Evolutionary conservation across 2,888 invertebrate genomes (phyloP).

Genomic region (Cyrtodaria siliqua): DNA sequence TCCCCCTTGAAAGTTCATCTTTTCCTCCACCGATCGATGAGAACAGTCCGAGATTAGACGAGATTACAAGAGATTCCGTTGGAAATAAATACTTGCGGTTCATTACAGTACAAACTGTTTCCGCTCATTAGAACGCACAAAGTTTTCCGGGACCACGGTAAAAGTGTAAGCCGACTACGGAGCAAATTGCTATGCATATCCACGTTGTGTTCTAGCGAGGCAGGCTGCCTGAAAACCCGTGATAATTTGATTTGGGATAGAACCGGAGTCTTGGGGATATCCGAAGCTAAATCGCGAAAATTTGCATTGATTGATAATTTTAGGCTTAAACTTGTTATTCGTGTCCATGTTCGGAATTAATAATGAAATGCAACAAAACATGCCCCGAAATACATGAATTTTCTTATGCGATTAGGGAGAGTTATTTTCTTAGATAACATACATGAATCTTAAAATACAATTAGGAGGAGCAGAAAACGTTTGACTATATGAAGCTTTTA

Average conservation of each 20-base stretch:
- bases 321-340: slow-evolving; percentile 56
- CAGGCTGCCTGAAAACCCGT: slow-evolving; percentile 26
- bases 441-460: too few relatives aligned
- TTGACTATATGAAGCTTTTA: too few relatives aligned
- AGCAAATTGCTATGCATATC: slow-evolving; percentile 38
- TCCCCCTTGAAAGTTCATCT: too few relatives aligned
- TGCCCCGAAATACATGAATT: too few relatives aligned
- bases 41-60: slow-evolving; percentile 21
- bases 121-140: slow-evolving; percentile 47
- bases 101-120: slow-evolving; percentile 50
- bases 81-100: slow-evolving; percentile 48
- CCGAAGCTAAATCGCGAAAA: slow-evolving; percentile 38
- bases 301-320: slow-evolving; percentile 55
- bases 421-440: too few relatives aligned
- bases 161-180: slow-evolving; percentile 15
- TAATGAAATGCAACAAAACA: slow-evolving; percentile 19
- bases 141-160: slow-evolving; percentile 23
- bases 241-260: slow-evolving; percentile 58
- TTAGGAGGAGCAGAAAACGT: too few relatives aligned
- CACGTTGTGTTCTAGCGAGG: slow-evolving; percentile 10
- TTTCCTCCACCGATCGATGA: slow-evolving; percentile 13
- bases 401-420: too few relatives aligned
- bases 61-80: slow-evolving; percentile 33
- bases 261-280: slow-evolving; percentile 53
- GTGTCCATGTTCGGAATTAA: slow-evolving; percentile 35